These are phyloP conservation scores for Drosophila orosa DNA, from an alignment of 1,140 invertebrate species.

Conservation along the genomic window DNA sequence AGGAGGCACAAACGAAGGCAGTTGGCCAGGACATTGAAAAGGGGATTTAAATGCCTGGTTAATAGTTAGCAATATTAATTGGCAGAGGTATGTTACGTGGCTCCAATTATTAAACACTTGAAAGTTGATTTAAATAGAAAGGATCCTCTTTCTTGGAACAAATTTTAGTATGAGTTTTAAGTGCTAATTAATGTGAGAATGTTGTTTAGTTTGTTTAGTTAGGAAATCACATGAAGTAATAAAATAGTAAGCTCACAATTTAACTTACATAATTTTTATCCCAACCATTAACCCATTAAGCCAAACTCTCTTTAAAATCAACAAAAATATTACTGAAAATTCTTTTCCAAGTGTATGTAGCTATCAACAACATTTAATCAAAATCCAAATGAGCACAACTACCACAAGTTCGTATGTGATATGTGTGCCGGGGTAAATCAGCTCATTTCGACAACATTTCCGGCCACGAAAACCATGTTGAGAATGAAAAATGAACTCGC, in stretches of 20 bases:
- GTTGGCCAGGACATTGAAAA: slow-evolving; percentile 18
- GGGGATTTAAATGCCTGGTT: slow-evolving; percentile 45
- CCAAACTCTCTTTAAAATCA: no score
- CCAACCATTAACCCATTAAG: no score
- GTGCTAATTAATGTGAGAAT: no score
- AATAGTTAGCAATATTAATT: slow-evolving; percentile 60
- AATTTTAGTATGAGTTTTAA: no score
- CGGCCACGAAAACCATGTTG: slow-evolving; percentile 76
- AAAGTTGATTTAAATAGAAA: not conserved
- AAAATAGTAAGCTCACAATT: no score
- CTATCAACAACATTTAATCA: slow-evolving; percentile 74
- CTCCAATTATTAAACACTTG: slow-evolving; percentile 8
- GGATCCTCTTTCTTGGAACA: no score
- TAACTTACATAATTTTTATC: no score
- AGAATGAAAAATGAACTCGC: slow-evolving; percentile 78
- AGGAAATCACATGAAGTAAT: no score
- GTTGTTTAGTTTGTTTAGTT: no score
- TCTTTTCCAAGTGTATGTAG: slow-evolving; percentile 4
- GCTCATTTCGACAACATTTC: slow-evolving; percentile 80
- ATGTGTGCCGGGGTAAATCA: slow-evolving; percentile 55
- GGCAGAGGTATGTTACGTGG: slow-evolving; percentile 5
- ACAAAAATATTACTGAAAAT: no score
- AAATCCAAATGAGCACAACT: slow-evolving; percentile 39
- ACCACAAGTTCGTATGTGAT: slow-evolving; percentile 42
- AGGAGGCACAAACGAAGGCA: not conserved